These are phyloP conservation scores for Cyanocitta stelleri DNA, from an alignment of 2,113 vertebrate species.

Conservation along the genomic window DNA sequence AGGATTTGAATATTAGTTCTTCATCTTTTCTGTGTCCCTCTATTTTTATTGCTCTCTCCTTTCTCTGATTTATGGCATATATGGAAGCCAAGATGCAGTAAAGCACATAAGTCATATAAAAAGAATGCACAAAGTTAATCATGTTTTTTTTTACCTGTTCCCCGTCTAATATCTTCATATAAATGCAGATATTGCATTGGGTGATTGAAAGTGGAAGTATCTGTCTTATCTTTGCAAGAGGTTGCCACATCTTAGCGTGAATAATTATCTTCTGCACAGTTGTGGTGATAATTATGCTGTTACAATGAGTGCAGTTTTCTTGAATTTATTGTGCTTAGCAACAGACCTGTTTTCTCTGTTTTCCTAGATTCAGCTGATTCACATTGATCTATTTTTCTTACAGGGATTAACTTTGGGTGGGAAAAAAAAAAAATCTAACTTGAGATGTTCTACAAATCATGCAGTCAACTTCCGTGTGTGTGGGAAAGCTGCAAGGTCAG, in stretches of 20 bases:
- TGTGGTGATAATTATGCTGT: background rate
- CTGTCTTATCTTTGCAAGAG: background rate
- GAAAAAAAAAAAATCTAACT: background rate
- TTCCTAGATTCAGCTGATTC: background rate
- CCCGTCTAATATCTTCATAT: background rate
- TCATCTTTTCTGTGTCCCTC: background rate
- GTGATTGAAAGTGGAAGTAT: background rate
- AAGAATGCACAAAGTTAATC: background rate
- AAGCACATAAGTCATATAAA: background rate
- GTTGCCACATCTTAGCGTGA: background rate
- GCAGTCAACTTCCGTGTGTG: background rate
- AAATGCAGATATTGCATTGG: background rate
- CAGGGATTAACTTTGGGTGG: background rate
- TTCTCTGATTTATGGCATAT: background rate
- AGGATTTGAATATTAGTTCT: background rate
- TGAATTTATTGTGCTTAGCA: background rate
- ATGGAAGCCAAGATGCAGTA: background rate
- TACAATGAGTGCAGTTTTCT: background rate
- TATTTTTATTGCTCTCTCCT: background rate
- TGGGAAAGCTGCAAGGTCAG: conserved; percentile 11
- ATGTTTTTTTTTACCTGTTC: background rate
- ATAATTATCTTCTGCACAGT: background rate
- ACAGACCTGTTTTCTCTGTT: background rate
- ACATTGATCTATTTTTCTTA: background rate
- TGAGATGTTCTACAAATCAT: background rate